Percentiles rank a stretch among this genome's conserved stretches.
phyloP scores from a whole-genome alignment of 2,888 invertebrate species.

The Tiliacea citrago region DNA sequence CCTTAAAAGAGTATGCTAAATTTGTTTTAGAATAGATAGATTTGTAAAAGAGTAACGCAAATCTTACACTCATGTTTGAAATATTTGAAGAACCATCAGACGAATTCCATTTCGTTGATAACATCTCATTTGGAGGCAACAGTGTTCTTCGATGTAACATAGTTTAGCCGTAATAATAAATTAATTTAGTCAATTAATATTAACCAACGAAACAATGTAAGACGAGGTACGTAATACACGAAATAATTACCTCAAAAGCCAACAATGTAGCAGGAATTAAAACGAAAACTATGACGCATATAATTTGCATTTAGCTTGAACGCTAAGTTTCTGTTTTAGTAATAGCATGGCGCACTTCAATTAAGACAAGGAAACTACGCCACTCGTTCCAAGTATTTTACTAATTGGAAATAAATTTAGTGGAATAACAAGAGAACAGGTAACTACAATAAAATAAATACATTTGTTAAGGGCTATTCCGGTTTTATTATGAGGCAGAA shows the following conservation, averaged over 20 bases:
- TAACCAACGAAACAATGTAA: constrained; percentile 24
- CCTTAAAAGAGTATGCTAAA: neutral
- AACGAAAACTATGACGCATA: constrained; percentile 47
- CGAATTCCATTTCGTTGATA: neutral
- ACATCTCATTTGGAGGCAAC: neutral
- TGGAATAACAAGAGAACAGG: constrained; percentile 43
- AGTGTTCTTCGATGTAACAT: neutral
- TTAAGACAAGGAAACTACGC: constrained; percentile 58
- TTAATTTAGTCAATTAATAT: neutral
- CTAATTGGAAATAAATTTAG: constrained; percentile 60
- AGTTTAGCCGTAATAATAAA: constrained; percentile 7
- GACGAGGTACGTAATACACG: neutral
- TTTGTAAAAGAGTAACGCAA: neutral
- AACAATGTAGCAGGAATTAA: constrained; percentile 44
- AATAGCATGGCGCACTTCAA: constrained; percentile 52
- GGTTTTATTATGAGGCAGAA: neutral
- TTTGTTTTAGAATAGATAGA: neutral
- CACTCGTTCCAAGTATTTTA: constrained; percentile 54
- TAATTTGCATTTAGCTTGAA: constrained; percentile 48
- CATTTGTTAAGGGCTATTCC: too few species aligned
- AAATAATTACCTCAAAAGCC: constrained; percentile 22
- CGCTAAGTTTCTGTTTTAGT: constrained; percentile 44
- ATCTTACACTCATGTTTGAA: too few species aligned
- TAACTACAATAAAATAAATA: neutral
- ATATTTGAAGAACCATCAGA: neutral